These are phyloP conservation scores for Coelopa frigida DNA, from an alignment of 1,140 invertebrate genomes.

Conservation along the genomic window DNA sequence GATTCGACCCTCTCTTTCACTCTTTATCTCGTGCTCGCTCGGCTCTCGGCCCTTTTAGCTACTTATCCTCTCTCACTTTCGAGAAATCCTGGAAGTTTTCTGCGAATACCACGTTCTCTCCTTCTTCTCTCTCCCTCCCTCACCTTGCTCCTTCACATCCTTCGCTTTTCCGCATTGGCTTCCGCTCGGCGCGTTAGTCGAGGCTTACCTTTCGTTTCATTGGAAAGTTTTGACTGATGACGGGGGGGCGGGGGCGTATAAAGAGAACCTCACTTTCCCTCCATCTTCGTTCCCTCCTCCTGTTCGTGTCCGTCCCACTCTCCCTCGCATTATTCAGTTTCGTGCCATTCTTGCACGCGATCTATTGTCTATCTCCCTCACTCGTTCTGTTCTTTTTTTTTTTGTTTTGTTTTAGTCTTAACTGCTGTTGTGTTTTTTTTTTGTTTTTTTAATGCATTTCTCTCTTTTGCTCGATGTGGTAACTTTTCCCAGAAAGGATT, in stretches of 20 bases:
- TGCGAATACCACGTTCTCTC: too few species aligned
- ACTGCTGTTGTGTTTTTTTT: neutral
- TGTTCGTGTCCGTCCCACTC: constrained; percentile 2
- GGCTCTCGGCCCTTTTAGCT: too few species aligned
- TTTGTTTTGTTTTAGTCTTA: neutral
- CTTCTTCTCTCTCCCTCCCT: too few species aligned
- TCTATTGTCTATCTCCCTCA: constrained; percentile 4
- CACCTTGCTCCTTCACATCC: neutral
- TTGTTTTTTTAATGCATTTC: neutral
- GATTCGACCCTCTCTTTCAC: too few species aligned
- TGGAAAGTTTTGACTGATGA: neutral
- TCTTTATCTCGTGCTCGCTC: too few species aligned
- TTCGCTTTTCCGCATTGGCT: constrained; percentile 3
- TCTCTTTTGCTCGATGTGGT: too few species aligned
- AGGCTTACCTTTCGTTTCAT: neutral
- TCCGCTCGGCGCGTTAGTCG: neutral
- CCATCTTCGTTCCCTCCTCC: neutral
- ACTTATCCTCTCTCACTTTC: too few species aligned
- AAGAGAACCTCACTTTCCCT: too few species aligned
- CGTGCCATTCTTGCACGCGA: neutral
- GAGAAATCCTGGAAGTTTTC: too few species aligned
- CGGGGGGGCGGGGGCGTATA: neutral
- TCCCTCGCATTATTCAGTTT: constrained; percentile 6
- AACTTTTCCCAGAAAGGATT: too few species aligned
- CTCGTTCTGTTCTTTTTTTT: neutral